Evolutionary conservation across 1,140 invertebrate genomes (phyloP), one percentile per base, ranked within the genome.

Genomic region (Drosophila lacertosa): DNA sequence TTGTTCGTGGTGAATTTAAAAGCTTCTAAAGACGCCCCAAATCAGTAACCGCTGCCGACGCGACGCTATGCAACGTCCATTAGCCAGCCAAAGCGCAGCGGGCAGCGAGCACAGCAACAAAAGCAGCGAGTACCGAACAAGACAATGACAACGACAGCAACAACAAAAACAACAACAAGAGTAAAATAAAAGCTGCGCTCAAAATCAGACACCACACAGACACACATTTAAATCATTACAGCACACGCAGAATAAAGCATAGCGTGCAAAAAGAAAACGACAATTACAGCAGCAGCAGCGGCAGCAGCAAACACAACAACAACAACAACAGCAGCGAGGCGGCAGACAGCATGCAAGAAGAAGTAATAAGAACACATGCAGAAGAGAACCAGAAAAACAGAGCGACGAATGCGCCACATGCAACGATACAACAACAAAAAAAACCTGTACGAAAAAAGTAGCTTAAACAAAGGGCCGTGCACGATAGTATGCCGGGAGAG

Each of bases 331-430:
- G 63, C 62, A 59, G 32, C 48, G 37, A 22, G 50, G 39, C 60
- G 18, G 29, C 37, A 50, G 60, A 33, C 59, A 54, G 40, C 22
- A 62, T 54, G 37, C 45, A 71, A 53, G 51, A 65, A 53, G 29
- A 59, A 59, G 63, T 66, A 72, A 72, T 60, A 72, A 72, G 69
- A 67, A 72, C 35, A 66, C 35, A 66, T 29, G 11, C 26, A 24
- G 33, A 57, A 65, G 39, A 53, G 57, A 65, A 55, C 22, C 50
- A 50, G 45, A 50, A 40, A 58, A 66, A 59, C 63, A 72, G 54
- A 66, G 33, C 45, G 16, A 48, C 48, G 55, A 78, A 80, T 71
- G 82, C 81, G 70, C 82, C 82, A 86, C 82, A 86, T 88, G 82
- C 82, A 86, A 72, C 66, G 82, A 71, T 68, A 63, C 64, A 74